A percentile compares a stretch with the other conserved stretches of the same genome.
These are phyloP conservation scores for Grallaria varia DNA, from an alignment of 2,113 vertebrate species.

Conservation along the genomic window DNA sequence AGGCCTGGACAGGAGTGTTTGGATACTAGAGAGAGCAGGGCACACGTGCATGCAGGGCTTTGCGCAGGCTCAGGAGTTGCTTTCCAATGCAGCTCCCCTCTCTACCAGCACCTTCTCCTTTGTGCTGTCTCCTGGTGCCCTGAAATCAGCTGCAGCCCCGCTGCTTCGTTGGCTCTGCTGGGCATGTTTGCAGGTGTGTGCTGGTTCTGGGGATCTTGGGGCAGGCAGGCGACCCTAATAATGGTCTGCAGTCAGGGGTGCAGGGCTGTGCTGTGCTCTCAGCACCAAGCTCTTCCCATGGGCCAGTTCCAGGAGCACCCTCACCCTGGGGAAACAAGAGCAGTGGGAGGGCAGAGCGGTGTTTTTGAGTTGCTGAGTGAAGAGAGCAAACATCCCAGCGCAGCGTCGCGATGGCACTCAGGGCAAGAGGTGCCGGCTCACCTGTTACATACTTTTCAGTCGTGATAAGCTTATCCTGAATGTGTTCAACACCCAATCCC, in stretches of 20 bases:
- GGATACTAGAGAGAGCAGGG: background rate
- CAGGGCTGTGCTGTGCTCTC: background rate
- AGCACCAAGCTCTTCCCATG: rapidly evolving
- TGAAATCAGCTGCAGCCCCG: background rate
- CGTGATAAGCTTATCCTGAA: background rate
- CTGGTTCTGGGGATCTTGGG: background rate
- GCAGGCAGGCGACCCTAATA: background rate
- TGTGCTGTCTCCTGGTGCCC: background rate
- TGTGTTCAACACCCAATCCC: background rate
- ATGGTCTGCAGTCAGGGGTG: rapidly evolving
- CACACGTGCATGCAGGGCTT: background rate
- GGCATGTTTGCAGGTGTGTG: background rate
- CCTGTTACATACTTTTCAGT: background rate
- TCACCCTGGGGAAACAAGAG: background rate
- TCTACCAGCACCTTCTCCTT: background rate
- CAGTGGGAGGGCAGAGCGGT: background rate
- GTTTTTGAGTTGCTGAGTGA: background rate
- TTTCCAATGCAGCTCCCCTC: background rate
- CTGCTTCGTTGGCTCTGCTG: background rate
- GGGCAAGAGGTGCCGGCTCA: rapidly evolving
- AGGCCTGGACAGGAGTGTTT: background rate
- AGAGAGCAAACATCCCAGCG: background rate
- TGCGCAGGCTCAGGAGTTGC: rapidly evolving
- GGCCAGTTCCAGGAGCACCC: background rate
- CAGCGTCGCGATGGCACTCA: rapidly evolving